phyloP scores from a whole-genome alignment of 1,140 invertebrate species.

The Drosophila eugracilis region DNA sequence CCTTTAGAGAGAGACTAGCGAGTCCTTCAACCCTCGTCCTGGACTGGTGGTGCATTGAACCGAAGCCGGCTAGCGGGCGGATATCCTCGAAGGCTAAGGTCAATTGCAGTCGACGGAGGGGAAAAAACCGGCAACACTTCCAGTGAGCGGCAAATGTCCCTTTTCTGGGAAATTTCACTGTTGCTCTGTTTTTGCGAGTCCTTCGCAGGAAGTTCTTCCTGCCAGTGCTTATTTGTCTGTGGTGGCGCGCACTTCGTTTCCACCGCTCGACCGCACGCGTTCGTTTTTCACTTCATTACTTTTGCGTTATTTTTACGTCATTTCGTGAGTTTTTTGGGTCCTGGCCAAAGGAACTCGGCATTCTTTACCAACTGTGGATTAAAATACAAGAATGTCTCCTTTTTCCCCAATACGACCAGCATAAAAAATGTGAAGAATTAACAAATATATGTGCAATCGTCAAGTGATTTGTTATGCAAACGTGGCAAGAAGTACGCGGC shows the following conservation, averaged over 20 bases:
- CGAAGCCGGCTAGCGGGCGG: conserved; percentile 54
- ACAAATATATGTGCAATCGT: conserved; percentile 31
- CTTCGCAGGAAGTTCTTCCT: conserved; percentile 34
- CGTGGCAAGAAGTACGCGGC: conserved; percentile 36
- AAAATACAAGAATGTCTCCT: conserved; percentile 59
- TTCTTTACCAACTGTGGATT: conserved; percentile 77
- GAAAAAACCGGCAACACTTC: conserved; percentile 33
- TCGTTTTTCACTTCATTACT: conserved; percentile 1
- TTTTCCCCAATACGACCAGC: conserved; percentile 1
- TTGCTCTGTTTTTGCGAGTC: conserved; percentile 37
- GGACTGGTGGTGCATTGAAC: conserved; percentile 63
- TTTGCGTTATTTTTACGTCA: conserved; percentile 39
- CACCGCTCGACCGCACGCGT: conserved; percentile 12
- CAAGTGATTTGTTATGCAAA: conserved; percentile 66
- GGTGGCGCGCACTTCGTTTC: conserved; percentile 59
- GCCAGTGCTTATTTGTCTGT: conserved; percentile 68
- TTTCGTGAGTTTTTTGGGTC: conserved; percentile 40
- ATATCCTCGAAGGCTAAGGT: conserved; percentile 75
- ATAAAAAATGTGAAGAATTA: conserved; percentile 24
- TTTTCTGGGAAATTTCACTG: conserved; percentile 47
- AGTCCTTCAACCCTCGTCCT: conserved; percentile 22
- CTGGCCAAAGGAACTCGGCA: conserved; percentile 35
- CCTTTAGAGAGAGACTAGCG: conserved; percentile 4
- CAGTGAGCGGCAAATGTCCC: conserved; percentile 65
- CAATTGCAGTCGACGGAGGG: conserved; percentile 63